Conservation (phyloP, 2,797 vertebrate species). For the Bucorvus abyssinicus region DNA sequence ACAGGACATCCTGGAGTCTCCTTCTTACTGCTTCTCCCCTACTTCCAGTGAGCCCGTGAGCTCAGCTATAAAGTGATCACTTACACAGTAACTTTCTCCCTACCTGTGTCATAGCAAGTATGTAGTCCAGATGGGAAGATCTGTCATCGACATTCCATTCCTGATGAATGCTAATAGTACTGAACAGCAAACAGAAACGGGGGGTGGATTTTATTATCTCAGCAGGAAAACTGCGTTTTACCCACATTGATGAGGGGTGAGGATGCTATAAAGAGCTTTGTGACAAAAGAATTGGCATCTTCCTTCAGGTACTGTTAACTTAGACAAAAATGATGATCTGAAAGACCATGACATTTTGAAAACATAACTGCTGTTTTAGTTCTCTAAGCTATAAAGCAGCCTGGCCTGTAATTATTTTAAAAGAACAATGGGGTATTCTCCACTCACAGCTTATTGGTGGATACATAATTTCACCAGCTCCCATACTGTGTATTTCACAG, state of each 20-base stretch:
- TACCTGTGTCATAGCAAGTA: not conserved
- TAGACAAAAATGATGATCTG: conserved; percentile 5
- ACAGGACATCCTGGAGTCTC: not conserved
- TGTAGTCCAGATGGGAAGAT: not conserved
- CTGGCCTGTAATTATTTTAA: conserved; percentile 13
- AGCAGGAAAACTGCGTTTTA: conserved; percentile 23
- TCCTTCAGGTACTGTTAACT: conserved; percentile 32
- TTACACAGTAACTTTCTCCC: not conserved
- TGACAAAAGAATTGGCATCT: conserved; percentile 15
- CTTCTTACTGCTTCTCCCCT: not conserved
- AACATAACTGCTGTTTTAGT: conserved; percentile 33
- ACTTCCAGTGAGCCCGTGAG: not conserved
- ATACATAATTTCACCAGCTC: not conserved
- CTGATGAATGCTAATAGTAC: not conserved
- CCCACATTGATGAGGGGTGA: not conserved
- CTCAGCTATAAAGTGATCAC: not conserved
- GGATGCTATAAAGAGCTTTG: not conserved
- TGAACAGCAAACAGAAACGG: not conserved
- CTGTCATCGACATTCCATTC: not conserved
- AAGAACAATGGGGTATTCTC: not conserved
- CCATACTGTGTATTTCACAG: not conserved
- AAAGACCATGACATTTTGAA: conserved; percentile 35
- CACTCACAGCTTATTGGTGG: not conserved
- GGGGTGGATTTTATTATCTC: conserved; percentile 21
- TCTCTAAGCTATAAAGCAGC: conserved; percentile 1